These are phyloP conservation scores for Pycnonotus jocosus DNA, from an alignment of 2,113 vertebrate species.

Conservation along the genomic window DNA sequence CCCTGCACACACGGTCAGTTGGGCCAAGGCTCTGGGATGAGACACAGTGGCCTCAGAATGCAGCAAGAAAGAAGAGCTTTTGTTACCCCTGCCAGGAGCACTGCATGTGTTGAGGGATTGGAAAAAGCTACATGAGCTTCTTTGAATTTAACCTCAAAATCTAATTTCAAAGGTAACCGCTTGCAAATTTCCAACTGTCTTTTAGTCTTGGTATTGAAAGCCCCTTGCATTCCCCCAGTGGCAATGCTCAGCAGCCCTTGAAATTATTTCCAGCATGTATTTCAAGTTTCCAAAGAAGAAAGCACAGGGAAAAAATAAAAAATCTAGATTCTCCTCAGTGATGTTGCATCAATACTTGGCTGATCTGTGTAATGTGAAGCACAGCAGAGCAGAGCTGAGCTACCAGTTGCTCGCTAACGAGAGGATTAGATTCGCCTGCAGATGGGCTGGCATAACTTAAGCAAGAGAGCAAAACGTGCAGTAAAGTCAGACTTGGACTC, in stretches of 20 bases:
- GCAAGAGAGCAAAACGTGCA: background rate
- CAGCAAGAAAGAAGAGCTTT: background rate
- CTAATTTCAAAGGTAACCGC: conserved; percentile 46
- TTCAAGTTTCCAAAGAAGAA: conserved; percentile 56
- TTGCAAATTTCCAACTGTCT: conserved; percentile 55
- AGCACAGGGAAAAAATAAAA: background rate
- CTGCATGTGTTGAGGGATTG: background rate
- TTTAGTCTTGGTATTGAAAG: conserved; percentile 41
- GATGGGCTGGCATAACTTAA: conserved; percentile 22
- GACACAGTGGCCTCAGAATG: background rate
- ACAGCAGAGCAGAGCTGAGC: conserved; percentile 30
- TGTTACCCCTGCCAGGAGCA: background rate
- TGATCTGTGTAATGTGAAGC: conserved; percentile 38
- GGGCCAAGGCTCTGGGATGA: background rate
- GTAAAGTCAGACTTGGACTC: background rate
- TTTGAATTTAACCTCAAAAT: conserved; percentile 38
- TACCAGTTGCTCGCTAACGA: conserved; percentile 27
- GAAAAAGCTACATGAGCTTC: background rate
- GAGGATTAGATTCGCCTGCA: conserved; percentile 31
- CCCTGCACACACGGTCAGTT: rapidly evolving
- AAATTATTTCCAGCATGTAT: conserved; percentile 69
- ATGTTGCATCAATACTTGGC: conserved; percentile 50
- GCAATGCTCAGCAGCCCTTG: conserved; percentile 65
- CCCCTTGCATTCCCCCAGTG: conserved; percentile 40
- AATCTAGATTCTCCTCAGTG: conserved; percentile 54